These are phyloP conservation scores for Oreochromis grahami DNA, from an alignment of 2,797 vertebrate species.

Conservation along the genomic window DNA sequence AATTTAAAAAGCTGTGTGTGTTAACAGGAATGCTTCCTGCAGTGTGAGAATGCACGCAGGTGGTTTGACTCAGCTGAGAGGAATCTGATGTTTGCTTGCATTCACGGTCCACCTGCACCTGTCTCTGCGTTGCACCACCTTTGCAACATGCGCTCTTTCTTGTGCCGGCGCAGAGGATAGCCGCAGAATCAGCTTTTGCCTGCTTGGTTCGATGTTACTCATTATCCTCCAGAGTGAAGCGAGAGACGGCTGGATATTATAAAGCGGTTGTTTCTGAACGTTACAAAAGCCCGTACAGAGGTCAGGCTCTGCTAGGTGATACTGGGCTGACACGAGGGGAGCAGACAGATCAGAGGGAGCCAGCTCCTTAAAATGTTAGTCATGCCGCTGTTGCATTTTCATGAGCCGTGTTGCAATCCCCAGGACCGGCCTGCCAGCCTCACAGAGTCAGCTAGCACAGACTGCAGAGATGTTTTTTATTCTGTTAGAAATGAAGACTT, in stretches of 20 bases:
- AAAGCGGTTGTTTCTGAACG: not conserved
- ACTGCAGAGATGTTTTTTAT: conserved; percentile 6
- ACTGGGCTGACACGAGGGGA: not conserved
- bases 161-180: not conserved
- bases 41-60: conserved; percentile 48
- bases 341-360: conserved; percentile 23
- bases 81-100: conserved; percentile 42
- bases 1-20: not conserved
- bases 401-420: conserved; percentile 49
- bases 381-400: conserved; percentile 56
- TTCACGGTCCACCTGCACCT: conserved; percentile 13
- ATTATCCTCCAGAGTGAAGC: not conserved
- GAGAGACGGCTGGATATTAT: not conserved
- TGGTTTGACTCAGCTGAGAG: conserved; percentile 55
- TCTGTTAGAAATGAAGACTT: conserved; percentile 4
- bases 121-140: not conserved
- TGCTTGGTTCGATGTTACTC: not conserved
- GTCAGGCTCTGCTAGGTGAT: conserved; percentile 13
- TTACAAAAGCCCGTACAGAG: not conserved
- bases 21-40: conserved; percentile 14
- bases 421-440: conserved; percentile 24
- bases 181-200: not conserved
- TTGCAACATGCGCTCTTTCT: not conserved
- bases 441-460: not conserved
- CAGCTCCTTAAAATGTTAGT: conserved; percentile 49